Conservation (phyloP, 2,797 vertebrate genomes). For the Gouania willdenowi region DNA sequence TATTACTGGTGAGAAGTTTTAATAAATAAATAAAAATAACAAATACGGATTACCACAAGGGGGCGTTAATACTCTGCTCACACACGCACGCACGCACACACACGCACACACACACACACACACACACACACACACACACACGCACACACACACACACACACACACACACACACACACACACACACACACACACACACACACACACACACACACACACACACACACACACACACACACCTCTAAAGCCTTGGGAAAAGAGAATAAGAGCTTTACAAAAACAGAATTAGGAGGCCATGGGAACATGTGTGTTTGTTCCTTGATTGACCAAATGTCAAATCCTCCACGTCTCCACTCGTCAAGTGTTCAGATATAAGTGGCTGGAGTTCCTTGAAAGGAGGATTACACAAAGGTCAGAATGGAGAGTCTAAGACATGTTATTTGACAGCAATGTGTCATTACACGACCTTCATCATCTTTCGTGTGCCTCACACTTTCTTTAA, state of each 20-base stretch:
- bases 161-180: not conserved
- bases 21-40: too few relatives aligned
- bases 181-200: too few relatives aligned
- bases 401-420: slow-evolving; percentile 10
- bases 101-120: slow-evolving; percentile 3
- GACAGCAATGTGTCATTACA: slow-evolving; percentile 16
- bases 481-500: slow-evolving; percentile 13
- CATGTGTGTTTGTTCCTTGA: too few relatives aligned
- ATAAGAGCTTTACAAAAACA: too few relatives aligned
- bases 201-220: too few relatives aligned
- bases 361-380: not conserved
- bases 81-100: slow-evolving; percentile 4
- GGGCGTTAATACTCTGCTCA: slow-evolving; percentile 56
- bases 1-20: too few relatives aligned
- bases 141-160: slow-evolving; percentile 1
- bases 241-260: too few relatives aligned
- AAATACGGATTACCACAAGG: slow-evolving; percentile 53
- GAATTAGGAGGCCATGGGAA: too few relatives aligned
- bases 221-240: too few relatives aligned
- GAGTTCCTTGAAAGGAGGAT: not conserved
- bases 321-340: too few relatives aligned
- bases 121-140: slow-evolving; percentile 1
- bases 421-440: slow-evolving; percentile 1
- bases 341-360: too few relatives aligned
- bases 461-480: slow-evolving; percentile 7